Evolutionary conservation across 2,113 vertebrate species (phyloP), one percentile per base, ranked within the genome.

Genomic region (Pedionomus torquatus): DNA sequence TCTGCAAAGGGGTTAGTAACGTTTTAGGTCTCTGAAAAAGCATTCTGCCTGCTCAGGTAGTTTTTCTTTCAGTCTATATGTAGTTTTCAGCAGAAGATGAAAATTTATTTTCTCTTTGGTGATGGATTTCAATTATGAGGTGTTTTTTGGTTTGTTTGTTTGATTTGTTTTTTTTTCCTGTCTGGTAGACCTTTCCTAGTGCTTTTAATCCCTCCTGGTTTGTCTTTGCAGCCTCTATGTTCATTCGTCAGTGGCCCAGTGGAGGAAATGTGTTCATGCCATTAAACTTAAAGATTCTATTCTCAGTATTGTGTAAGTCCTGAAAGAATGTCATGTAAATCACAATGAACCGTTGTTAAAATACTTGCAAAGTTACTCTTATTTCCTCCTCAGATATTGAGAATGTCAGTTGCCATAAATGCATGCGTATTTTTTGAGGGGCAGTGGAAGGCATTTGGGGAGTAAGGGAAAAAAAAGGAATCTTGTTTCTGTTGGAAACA

Each of bases 201-300:
- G 77, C 94, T 95, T 95, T 97, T 97, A 97, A 98, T 95, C 41
- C 76, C 57, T 98, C 96, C 95, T 91, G 80, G 87, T 97, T 98
- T 97, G 87, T 96, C 97, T 93, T 98, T 97, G 61, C 97, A 99
- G 99, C 95, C 98, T 99, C 58, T 99, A 99, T 94, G 99, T 99
- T 81, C 99, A 99, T 97, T 99, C 99, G 3, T 99, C 99, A 28
- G 99, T 99, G 97, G 99, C 99, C 90, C 99, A 99, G 92, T 99
- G 99, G 99, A 99, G 98, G 98, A 99, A 98, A 97, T 99, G 99
- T 98, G 99, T 99, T 90, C 99, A 99, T 96, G 99, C 99, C 63
- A 99, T 99, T 96, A 99, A 99, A 97, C 98, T 99, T 95, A 99
- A 99, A 98, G 99, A 99, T 96, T 99, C 99, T 24, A 98, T 99